Percentiles rank a stretch among this genome's conserved stretches.
phyloP scores from a whole-genome alignment of 2,797 vertebrate genomes.

The Leptoclinus maculatus region DNA sequence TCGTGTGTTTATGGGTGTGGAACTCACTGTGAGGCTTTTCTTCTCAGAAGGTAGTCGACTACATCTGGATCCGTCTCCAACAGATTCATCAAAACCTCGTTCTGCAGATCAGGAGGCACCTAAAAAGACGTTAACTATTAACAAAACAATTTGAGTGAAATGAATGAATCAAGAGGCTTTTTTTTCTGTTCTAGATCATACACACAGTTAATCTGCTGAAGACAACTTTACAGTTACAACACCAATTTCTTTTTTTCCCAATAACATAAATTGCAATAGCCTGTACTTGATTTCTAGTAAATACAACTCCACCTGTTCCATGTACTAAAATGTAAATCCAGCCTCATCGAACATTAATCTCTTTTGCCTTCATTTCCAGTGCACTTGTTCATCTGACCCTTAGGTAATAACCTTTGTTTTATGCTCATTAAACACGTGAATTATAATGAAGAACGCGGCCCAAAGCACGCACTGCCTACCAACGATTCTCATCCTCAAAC shows the following conservation, averaged over 20 bases:
- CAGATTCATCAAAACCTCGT: conserved; percentile 94
- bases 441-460: conserved; percentile 5
- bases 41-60: conserved; percentile 94
- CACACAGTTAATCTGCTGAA: neutral
- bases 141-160: neutral
- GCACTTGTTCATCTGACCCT: neutral
- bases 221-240: neutral
- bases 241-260: neutral
- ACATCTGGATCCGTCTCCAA: conserved; percentile 95
- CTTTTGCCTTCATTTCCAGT: neutral
- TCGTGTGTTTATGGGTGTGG: neutral
- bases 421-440: conserved; percentile 4
- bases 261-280: neutral
- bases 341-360: neutral
- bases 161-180: neutral
- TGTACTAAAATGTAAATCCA: neutral
- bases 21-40: conserved; percentile 93
- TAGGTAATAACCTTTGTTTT: neutral
- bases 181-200: neutral
- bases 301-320: too few relatives aligned
- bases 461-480: neutral
- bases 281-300: too few relatives aligned
- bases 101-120: conserved; percentile 95
- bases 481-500: conserved; percentile 1
- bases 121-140: conserved; percentile 50